Evolutionary conservation across 2,888 invertebrate species (phyloP).

Genomic region (Trichopoda pennipes): DNA sequence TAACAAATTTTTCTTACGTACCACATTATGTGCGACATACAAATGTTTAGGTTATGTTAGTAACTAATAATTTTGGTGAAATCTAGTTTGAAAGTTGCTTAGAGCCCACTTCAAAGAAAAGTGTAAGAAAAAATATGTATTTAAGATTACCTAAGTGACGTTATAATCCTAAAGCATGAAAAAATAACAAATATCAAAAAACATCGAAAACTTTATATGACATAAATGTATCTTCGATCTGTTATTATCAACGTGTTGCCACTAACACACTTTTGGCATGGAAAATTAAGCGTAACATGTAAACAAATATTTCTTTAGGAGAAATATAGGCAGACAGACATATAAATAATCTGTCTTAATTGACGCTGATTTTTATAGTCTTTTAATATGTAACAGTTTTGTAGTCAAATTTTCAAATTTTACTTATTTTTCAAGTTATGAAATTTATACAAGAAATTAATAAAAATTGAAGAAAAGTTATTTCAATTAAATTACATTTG

Average conservation of each 20-base stretch:
- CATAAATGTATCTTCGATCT: conserved; percentile 36
- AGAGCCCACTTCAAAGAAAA: conserved; percentile 16
- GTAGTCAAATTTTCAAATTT: too few species aligned
- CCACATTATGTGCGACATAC: not conserved
- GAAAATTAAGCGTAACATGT: not conserved
- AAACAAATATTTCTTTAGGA: not conserved
- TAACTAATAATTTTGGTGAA: conserved; percentile 48
- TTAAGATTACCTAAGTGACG: conserved; percentile 31
- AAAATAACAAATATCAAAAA: conserved; percentile 8
- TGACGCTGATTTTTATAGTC: too few species aligned
- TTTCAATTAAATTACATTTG: too few species aligned
- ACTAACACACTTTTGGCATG: not conserved
- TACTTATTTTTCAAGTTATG: too few species aligned
- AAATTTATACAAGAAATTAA: too few species aligned
- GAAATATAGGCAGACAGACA: too few species aligned
- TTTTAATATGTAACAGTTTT: too few species aligned
- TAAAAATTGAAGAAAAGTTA: too few species aligned
- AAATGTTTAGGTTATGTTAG: conserved; percentile 7
- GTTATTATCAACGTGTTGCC: conserved; percentile 8
- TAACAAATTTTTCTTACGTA: not conserved
- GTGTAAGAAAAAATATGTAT: not conserved
- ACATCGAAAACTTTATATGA: conserved; percentile 42
- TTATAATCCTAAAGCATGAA: conserved; percentile 8
- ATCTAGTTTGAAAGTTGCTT: conserved; percentile 59
- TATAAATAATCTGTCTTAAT: too few species aligned